Percentiles rank a stretch among this genome's conserved stretches.
phyloP scores from a whole-genome alignment of 2,797 vertebrate genomes.

The Catostomus latipinnis region DNA sequence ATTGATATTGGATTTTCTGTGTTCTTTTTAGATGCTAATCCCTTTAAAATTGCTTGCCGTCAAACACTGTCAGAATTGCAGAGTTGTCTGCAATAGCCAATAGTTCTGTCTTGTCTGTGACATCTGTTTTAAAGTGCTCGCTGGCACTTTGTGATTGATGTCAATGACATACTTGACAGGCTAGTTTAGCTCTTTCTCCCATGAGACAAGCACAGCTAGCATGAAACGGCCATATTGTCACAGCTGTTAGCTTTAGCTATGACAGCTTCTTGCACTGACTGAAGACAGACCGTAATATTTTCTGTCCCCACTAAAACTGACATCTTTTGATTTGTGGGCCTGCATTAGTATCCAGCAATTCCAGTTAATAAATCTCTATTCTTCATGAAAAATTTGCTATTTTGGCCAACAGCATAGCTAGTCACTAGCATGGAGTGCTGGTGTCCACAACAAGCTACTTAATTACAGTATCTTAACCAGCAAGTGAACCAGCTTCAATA shows the following conservation, averaged over 20 bases:
- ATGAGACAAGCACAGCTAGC: slow-evolving; percentile 32
- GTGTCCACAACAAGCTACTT: too few relatives aligned
- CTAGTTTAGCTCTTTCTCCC: slow-evolving; percentile 40
- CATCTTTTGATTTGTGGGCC: slow-evolving; percentile 11
- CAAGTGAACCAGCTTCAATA: too few relatives aligned
- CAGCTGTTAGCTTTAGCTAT: slow-evolving; percentile 51
- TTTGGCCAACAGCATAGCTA: not conserved
- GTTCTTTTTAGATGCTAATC: slow-evolving; percentile 48
- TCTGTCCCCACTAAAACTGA: not conserved
- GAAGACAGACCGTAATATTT: slow-evolving; percentile 29
- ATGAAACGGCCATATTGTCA: slow-evolving; percentile 38
- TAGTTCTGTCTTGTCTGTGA: slow-evolving; percentile 45
- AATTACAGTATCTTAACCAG: too few relatives aligned
- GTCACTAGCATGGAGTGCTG: too few relatives aligned
- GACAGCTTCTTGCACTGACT: slow-evolving; percentile 33
- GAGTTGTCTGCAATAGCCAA: slow-evolving; percentile 30
- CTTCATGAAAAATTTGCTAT: not conserved
- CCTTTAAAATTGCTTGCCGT: slow-evolving; percentile 46
- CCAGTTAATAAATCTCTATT: not conserved
- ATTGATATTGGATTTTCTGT: slow-evolving; percentile 14
- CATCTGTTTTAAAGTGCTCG: slow-evolving; percentile 46
- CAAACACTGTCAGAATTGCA: slow-evolving; percentile 41
- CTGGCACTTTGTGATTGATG: slow-evolving; percentile 46
- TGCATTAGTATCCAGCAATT: not conserved
- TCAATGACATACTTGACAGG: slow-evolving; percentile 41